These are phyloP conservation scores for Anas capensis DNA, from an alignment of 2,797 vertebrate genomes.

Conservation along the genomic window DNA sequence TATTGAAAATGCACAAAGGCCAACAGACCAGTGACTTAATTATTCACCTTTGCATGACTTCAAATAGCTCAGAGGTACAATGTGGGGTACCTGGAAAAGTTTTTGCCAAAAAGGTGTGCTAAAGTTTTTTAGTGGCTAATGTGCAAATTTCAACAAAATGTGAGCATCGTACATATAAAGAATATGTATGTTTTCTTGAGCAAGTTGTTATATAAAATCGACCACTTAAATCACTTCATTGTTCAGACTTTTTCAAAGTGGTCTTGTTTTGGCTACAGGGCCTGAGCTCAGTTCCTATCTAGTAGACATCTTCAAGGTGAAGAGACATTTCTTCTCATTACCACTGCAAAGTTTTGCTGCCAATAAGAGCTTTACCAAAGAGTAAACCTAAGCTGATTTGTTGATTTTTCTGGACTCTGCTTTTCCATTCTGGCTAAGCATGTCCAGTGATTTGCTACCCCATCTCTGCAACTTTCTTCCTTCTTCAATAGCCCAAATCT, in stretches of 20 bases:
- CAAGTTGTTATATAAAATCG: not conserved
- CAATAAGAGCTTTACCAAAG: not conserved
- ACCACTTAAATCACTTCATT: too few species aligned
- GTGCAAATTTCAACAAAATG: not conserved
- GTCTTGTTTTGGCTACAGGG: not conserved
- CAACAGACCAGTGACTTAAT: not conserved
- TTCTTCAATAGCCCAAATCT: not conserved
- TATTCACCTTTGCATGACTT: not conserved
- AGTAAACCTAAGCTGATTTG: not conserved
- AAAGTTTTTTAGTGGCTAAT: accelerated
- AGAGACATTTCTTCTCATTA: not conserved
- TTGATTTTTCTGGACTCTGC: not conserved
- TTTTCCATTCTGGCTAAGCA: not conserved
- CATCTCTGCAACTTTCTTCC: not conserved
- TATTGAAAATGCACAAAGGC: not conserved
- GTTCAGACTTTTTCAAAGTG: not conserved
- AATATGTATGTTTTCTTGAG: not conserved
- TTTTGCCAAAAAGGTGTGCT: not conserved
- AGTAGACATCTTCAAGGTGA: not conserved
- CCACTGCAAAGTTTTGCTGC: not conserved
- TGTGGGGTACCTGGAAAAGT: accelerated
- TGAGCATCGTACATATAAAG: not conserved
- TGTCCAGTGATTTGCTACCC: not conserved
- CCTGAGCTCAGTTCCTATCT: not conserved
- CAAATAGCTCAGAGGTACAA: not conserved